Conservation (phyloP, 2,113 vertebrate species). For the Cacatua alba region DNA sequence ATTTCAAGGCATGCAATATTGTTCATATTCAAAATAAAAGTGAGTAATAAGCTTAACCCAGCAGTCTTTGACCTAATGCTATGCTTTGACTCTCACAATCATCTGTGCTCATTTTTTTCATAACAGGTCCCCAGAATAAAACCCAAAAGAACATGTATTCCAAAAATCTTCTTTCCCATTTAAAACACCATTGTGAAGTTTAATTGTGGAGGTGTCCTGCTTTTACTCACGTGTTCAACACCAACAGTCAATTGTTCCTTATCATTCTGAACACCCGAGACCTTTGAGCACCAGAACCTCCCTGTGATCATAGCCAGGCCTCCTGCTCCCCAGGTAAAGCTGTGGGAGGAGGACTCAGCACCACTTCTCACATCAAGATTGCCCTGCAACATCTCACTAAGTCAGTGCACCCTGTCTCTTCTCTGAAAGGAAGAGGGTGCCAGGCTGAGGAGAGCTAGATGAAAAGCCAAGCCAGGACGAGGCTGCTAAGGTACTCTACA, state of each 20-base stretch:
- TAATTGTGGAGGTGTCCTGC: background rate
- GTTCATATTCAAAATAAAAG: background rate
- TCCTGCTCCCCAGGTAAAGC: background rate
- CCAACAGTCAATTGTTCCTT: background rate
- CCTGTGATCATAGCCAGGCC: background rate
- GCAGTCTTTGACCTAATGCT: background rate
- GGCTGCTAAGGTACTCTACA: background rate
- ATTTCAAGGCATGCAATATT: background rate
- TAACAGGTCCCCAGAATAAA: background rate
- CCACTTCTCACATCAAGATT: background rate
- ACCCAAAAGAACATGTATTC: background rate
- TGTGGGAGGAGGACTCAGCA: background rate
- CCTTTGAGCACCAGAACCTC: background rate
- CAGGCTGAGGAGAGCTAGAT: background rate
- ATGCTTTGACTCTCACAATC: background rate
- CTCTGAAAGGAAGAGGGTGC: background rate
- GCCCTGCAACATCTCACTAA: background rate
- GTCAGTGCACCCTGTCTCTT: background rate
- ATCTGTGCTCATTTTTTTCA: background rate
- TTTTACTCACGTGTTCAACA: background rate
- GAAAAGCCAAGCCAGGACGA: fast-evolving
- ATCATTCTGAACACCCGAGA: background rate
- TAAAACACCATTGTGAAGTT: background rate
- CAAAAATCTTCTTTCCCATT: background rate
- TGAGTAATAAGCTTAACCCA: background rate